phyloP scores from a whole-genome alignment of 2,888 invertebrate genomes.

The Campoletis raptor region DNA sequence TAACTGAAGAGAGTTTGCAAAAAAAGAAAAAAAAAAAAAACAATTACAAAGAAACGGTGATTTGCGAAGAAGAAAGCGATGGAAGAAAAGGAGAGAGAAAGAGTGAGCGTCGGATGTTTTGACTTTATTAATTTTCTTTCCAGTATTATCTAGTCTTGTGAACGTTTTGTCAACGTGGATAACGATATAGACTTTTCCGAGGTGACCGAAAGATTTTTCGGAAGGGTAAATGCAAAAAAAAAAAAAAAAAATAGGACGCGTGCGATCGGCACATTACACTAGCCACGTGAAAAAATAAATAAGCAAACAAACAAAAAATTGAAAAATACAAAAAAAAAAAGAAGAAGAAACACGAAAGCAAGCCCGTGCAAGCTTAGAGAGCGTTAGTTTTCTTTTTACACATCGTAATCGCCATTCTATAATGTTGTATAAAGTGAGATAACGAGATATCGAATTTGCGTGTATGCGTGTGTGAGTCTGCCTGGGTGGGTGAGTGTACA shows the following conservation, averaged over 20 bases:
- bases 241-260: conserved; percentile 21
- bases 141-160: conserved; percentile 85
- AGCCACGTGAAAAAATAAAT: conserved; percentile 26
- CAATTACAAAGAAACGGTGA: conserved; percentile 38
- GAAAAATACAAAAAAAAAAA: conserved; percentile 24
- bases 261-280: conserved; percentile 54
- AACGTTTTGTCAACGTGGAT: conserved; percentile 73
- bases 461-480: conserved; percentile 52
- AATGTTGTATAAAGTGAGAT: conserved; percentile 59
- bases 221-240: not conserved
- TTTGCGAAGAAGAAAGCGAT: conserved; percentile 43
- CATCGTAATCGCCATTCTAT: conserved; percentile 71
- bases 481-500: conserved; percentile 40
- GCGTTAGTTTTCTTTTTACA: conserved; percentile 67
- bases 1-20: conserved; percentile 45
- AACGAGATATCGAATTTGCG: conserved; percentile 51
- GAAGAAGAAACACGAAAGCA: conserved; percentile 29
- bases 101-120: conserved; percentile 76
- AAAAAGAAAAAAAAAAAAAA: conserved; percentile 27
- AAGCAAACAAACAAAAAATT: conserved; percentile 11
- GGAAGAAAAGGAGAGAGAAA: conserved; percentile 57
- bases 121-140: conserved; percentile 83
- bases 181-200: conserved; percentile 67
- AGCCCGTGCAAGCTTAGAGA: conserved; percentile 52
- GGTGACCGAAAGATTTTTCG: conserved; percentile 48